Base-by-base conservation (phyloP, 2,113 vertebrate species). In the Meleagris gallopavo region DNA sequence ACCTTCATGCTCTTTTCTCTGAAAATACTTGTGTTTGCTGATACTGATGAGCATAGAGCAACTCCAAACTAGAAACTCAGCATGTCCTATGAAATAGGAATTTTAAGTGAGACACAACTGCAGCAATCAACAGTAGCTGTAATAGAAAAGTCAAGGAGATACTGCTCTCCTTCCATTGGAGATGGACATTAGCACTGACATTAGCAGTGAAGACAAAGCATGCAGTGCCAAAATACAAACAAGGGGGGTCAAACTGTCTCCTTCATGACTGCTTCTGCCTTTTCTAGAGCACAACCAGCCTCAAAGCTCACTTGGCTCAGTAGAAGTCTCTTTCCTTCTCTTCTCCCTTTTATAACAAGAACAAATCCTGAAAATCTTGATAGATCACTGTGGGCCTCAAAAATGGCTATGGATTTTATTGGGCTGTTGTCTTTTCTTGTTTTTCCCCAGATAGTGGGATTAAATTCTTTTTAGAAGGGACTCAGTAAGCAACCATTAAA, bases 101-200 rank as follows among this genome's bases (percentile, higher is more conserved):
- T 76, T 95, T 86, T 34, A 85, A 75, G 41, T 22, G 43, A 65
- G 41, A 77, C 43, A 62, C 6, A 21, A 50, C 78, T 88, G 52
- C 21, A 55, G 48, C 34, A 60, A 46, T 36, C 32, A 66, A 2
- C 52, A 83, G 9, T 65, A 82, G 40, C 88, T 1, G 5, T 48
- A 76, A 16, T 10, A 32, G 21, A 22, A 52, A 75, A 85, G 20
- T 82, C 48, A n/a, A 19, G 50, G 62, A 48, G 19, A 9, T 17
- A 18, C 3, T 0, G 0, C 15, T 73, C 24, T n/a, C 16, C 88
- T 92, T 46, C 48, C 21, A 5, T 1, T n/a, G n/a, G n/a, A n/a
- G n/a, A n/a, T n/a, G n/a, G 19, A 22, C 38, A 48, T 54, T 77
- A 43, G 2, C 41, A 55, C n/a, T 1, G 19, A 22, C 38, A 48